These are phyloP conservation scores for Plemyria rubiginata DNA, from an alignment of 2,888 invertebrate species.

Conservation along the genomic window DNA sequence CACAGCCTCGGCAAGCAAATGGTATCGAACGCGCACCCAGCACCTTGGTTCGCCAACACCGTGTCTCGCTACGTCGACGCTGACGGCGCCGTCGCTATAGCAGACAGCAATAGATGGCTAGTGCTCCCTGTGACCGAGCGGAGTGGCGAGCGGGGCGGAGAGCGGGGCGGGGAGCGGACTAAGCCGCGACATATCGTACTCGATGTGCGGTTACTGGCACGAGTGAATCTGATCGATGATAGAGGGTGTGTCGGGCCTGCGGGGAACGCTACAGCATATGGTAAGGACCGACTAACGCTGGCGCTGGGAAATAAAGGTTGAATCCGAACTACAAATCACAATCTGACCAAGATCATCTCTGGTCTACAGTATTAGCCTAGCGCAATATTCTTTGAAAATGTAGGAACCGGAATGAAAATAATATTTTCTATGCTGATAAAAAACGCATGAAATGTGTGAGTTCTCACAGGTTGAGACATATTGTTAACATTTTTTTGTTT, in stretches of 20 bases:
- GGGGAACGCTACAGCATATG: conserved; percentile 72
- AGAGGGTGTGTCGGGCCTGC: conserved; percentile 69
- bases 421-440: no score
- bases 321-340: no score
- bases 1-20: conserved; percentile 74
- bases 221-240: conserved; percentile 70
- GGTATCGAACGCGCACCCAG: conserved; percentile 68
- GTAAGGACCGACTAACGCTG: conserved; percentile 47
- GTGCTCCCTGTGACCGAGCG: conserved; percentile 61
- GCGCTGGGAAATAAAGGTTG: no score
- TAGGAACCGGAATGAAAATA: no score
- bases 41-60: conserved; percentile 71
- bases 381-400: no score
- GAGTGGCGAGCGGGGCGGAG: conserved; percentile 34
- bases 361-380: no score
- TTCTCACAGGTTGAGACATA: no score
- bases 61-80: conserved; percentile 56
- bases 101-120: conserved; percentile 57
- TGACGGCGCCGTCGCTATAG: conserved; percentile 56
- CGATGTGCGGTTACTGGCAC: conserved; percentile 66
- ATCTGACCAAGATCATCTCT: no score
- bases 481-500: conserved; percentile 8
- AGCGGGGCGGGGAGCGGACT: conserved; percentile 43
- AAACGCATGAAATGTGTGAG: no score
- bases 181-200: conserved; percentile 45